Base-by-base conservation (phyloP, 2,113 vertebrate species). In the Festucalex cinctus region DNA sequence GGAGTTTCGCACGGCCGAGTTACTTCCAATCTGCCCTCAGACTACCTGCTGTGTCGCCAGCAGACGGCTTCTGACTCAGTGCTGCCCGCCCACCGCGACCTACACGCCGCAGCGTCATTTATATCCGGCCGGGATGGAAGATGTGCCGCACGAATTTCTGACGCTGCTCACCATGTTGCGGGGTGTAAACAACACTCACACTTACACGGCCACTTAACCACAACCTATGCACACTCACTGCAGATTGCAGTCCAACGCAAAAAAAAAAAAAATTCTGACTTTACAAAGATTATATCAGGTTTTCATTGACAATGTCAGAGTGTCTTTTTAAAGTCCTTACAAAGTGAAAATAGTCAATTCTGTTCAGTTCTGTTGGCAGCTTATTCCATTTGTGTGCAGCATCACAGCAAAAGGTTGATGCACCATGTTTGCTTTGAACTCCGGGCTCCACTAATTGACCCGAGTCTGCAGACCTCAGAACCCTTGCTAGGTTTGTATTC, bases 41-140 rank as follows among this genome's bases (percentile, higher is more conserved):
- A 79, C 88, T 88, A 85, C 90, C 89, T 90, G 90, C 88, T 89
- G 90, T 84, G 90, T 83, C 86, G 86, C 81, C 80, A 88, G 75
- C 76, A 88, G 84, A 84, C 86, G 71, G 82, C 82, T 83, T 74
- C 81, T 90, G 85, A 86, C 85, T 87, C 77, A 85, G 49, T 32
- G 71, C 73, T 80, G 79, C 75, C 79, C 76, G 84, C 85, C 79
- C 14, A 14, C 5, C 2, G 77, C 78, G 82, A 82, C 83, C 87
- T 85, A 76, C 83, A 68, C 75, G 54, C 74, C 70, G 72, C 71
- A 75, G 81, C 78, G 69, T 77, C 82, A 87, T 83, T 85, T 85
- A 86, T 82, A 87, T 83, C 75, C 66, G 68, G 41, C 65, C 48
- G 70, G 83, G 74, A 79, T 68, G 73, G 41, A 79, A n/a, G 71